These are phyloP conservation scores for Diaperis boleti DNA, from an alignment of 2,888 invertebrate genomes.

Conservation along the genomic window DNA sequence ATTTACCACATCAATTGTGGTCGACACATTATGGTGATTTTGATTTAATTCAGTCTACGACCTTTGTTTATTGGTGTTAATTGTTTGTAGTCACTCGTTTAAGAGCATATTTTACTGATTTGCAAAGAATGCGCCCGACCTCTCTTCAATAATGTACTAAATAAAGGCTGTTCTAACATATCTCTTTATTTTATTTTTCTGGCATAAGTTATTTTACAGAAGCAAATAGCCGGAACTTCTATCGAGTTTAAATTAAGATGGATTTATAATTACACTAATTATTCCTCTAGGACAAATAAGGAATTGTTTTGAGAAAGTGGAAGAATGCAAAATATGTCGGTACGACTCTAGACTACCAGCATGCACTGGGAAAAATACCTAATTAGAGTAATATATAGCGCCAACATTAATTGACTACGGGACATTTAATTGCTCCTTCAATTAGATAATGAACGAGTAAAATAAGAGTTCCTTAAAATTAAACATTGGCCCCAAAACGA, in stretches of 20 bases:
- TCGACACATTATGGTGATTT: not conserved
- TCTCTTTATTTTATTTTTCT: not conserved
- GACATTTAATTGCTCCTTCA: slow-evolving; percentile 15
- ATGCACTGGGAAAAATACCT: slow-evolving; percentile 5
- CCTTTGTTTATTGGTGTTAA: not conserved
- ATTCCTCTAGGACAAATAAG: not conserved
- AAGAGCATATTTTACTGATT: too few species aligned
- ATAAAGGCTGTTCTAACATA: not conserved
- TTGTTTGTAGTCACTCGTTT: not conserved
- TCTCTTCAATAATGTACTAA: too few species aligned
- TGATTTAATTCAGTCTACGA: not conserved
- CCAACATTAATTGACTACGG: slow-evolving; percentile 24
- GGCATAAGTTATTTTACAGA: not conserved
- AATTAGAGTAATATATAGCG: slow-evolving; percentile 37
- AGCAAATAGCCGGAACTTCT: not conserved
- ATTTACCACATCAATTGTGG: not conserved
- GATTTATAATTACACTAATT: not conserved
- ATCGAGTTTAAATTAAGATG: not conserved
- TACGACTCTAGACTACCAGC: not conserved
- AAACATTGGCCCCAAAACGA: not conserved
- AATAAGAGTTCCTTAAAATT: too few species aligned
- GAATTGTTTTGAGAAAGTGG: not conserved
- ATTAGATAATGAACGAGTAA: slow-evolving; percentile 8
- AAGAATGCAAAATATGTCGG: not conserved
- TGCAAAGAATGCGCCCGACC: too few species aligned